phyloP scores from a whole-genome alignment of 2,113 vertebrate species.

The Willisornis vidua region DNA sequence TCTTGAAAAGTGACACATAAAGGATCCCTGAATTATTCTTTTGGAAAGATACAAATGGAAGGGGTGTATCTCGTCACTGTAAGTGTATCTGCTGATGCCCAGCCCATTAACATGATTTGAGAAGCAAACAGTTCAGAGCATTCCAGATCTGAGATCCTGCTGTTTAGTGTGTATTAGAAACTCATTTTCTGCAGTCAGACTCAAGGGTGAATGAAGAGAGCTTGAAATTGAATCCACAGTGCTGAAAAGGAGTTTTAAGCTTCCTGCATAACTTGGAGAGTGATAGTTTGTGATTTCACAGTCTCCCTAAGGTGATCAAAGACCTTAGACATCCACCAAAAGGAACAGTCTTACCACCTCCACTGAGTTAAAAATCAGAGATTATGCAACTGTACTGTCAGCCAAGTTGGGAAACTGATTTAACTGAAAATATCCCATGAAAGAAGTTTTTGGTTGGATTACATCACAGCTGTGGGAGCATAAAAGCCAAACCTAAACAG shows the following conservation, averaged over 20 bases:
- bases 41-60: not conserved
- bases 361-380: not conserved
- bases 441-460: not conserved
- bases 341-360: not conserved
- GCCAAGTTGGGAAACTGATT: not conserved
- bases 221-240: not conserved
- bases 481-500: not conserved
- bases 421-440: not conserved
- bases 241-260: not conserved
- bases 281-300: not conserved
- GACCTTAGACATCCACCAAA: not conserved
- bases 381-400: not conserved
- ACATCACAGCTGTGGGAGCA: not conserved
- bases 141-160: not conserved
- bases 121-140: not conserved
- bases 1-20: not conserved
- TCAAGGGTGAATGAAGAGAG: not conserved
- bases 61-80: not conserved
- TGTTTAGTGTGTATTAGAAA: not conserved
- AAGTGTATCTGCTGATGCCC: not conserved
- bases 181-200: not conserved
- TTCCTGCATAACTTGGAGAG: not conserved
- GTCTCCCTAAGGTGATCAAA: not conserved
- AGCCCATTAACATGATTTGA: not conserved
- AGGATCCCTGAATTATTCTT: not conserved